phyloP scores from a whole-genome alignment of 2,113 vertebrate genomes.

The Etheostoma cragini region DNA sequence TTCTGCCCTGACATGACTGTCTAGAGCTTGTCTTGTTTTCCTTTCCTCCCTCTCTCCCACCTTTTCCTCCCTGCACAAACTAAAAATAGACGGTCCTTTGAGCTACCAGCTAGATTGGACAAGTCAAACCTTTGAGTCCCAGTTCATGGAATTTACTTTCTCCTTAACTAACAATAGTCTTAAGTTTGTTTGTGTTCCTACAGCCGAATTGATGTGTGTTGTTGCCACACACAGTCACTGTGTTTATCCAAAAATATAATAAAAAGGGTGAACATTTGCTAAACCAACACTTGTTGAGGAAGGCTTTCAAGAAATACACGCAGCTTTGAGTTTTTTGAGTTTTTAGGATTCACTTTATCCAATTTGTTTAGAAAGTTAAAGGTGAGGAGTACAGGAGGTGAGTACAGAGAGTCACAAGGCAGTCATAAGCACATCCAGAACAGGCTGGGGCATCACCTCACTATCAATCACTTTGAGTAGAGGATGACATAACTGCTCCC shows the following conservation, averaged over 20 bases:
- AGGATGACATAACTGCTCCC: slow-evolving; percentile 36
- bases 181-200: slow-evolving; percentile 15
- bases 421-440: slow-evolving; percentile 29
- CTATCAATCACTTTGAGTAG: slow-evolving; percentile 58
- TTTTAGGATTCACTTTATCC: neutral
- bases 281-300: neutral
- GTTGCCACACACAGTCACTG: neutral
- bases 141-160: slow-evolving; percentile 63
- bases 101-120: slow-evolving; percentile 60
- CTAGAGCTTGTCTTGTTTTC: slow-evolving; percentile 58
- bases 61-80: slow-evolving; percentile 22
- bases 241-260: neutral
- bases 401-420: slow-evolving; percentile 56
- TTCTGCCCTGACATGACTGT: slow-evolving; percentile 37
- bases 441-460: slow-evolving; percentile 41
- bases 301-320: neutral
- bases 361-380: slow-evolving; percentile 20
- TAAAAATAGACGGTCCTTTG: slow-evolving; percentile 72
- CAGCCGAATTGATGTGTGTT: neutral
- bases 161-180: slow-evolving; percentile 21
- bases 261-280: neutral
- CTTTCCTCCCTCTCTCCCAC: slow-evolving; percentile 4
- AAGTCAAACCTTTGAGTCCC: slow-evolving; percentile 54
- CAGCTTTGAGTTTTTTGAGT: neutral
- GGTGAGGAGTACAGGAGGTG: slow-evolving; percentile 11